Evolutionary conservation across 2,797 vertebrate genomes (phyloP), one percentile per base, ranked within the genome.

Genomic region (Hypotaenidia philippensis): DNA sequence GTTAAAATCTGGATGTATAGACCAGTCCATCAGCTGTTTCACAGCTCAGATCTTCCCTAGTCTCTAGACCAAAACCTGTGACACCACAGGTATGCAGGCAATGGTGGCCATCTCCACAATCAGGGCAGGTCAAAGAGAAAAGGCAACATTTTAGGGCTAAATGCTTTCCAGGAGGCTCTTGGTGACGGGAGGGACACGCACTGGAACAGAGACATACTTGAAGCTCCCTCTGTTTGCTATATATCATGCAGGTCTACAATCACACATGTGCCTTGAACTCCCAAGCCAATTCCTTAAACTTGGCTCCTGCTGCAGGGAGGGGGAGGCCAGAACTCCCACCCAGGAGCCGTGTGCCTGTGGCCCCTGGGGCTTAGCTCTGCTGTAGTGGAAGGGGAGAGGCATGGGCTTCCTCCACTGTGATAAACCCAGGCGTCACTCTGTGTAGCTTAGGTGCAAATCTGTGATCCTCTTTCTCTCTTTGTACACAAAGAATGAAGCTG

Each of bases 391-490:
- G 71, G 29, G 47, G 78, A 93, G 81, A 93, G 57, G 41, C 75
- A 63, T 5, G 12, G 45, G 56, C 45, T 87, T 79, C 82, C 52
- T 74, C 26, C 10, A 2, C 64, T 41, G 29, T 12, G 56, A 91
- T 68, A 92, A 94, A 90, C 72, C 5, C 1, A 94, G 69, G 44
- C 71, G 87, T 23, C 3, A 1, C 45, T 85, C 56, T 53, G 47
- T 18, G 79, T 31, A 78, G 89, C 87, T 95, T 88, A 87, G 89
- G 89, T 81, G 68, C 89, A 90, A 93, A 96, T 68, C 83, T 94
- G 77, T 89, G 94, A 95, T 92, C 76, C 72, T 87, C 72, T 55
- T 92, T 88, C 84, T 85, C 76, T 85, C 65, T 92, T 89, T 92
- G 75, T 76, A 76, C 76, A 85, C 84, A 80, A 91, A 96, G 92